Base-by-base conservation (phyloP, 2,113 vertebrate species). In the Pteruthius melanotis region DNA sequence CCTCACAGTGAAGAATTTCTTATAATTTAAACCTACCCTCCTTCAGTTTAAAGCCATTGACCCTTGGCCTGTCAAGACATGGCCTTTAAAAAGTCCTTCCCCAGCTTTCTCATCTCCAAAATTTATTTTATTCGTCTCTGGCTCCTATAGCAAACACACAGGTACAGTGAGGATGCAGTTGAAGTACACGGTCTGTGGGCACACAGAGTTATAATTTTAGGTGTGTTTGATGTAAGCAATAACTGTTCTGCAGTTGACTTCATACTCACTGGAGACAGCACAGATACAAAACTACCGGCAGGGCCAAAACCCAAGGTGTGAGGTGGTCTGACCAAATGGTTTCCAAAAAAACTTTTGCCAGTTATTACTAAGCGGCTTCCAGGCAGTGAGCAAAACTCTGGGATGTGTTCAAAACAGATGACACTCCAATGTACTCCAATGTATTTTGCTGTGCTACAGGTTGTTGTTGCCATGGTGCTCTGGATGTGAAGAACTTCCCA, bases 401-500 rank as follows among this genome's bases (percentile, higher is more conserved):
- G 12, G 35, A 11, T 59, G 3, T 64, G 60, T 76, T 76, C 21
- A 49, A 71, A 85, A 71, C 16, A 5, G 30, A 64, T 2, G 3
- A 21, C 9, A 6, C 63, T 78, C 39, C 26, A 22, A 5, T 23
- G 11, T 54, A 70, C 74, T 87, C 50, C 37, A 16, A 6, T 42
- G 12, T 33, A 53, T 44, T 93, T 96, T 89, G 16, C 37, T 1
- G 0, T 56, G 37, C 35, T 66, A 39, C 45, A 78, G 39, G 54
- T 49, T 89, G 74, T 17, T 7, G 56, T 82, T 92, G 49, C 60
- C 78, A 59, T 92, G 65, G 88, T 85, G 74, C 66, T 82, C 65
- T 75, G 86, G 28, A 75, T 87, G 37, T 75, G 78, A 79, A 18
- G 42, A 59, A 77, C 39, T 90, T 71, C 56, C 13, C 74, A 87